A percentile compares a stretch with the other conserved stretches of the same genome.
phyloP scores from a whole-genome alignment of 2,797 vertebrate genomes.

The Xenops minutus region DNA sequence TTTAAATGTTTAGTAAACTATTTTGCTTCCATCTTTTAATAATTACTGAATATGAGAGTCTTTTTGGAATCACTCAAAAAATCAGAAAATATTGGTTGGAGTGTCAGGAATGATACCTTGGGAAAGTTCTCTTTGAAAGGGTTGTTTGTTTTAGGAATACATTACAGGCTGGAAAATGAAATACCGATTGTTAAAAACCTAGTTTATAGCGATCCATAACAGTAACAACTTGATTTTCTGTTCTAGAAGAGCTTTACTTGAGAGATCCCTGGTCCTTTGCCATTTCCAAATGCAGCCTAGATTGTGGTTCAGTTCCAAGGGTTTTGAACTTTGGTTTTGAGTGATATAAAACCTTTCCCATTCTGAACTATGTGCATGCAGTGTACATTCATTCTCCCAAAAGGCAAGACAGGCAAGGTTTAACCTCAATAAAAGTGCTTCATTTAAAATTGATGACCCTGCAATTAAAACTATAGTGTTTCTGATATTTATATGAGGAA shows the following conservation, averaged over 20 bases:
- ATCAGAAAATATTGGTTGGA: not conserved
- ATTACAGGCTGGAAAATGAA: not conserved
- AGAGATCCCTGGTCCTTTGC: not conserved
- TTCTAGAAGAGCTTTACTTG: not conserved
- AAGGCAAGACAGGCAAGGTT: not conserved
- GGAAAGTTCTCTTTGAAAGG: not conserved
- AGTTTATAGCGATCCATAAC: not conserved
- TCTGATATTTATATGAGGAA: not conserved
- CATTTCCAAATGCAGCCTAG: not conserved
- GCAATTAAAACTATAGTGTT: not conserved
- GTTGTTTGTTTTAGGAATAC: not conserved
- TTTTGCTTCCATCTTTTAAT: conserved; percentile 17
- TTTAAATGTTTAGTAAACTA: not conserved
- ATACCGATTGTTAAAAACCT: not conserved
- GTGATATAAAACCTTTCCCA: not conserved
- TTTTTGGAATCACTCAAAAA: not conserved
- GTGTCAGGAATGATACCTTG: not conserved
- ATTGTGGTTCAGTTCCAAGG: not conserved
- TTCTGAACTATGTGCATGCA: not conserved
- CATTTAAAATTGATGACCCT: not conserved
- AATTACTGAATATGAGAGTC: not conserved
- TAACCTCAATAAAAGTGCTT: not conserved
- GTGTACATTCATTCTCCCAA: not conserved
- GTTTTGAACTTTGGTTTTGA: not conserved
- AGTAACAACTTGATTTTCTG: not conserved